Percentiles rank a stretch among this genome's conserved stretches.
Conservation (phyloP, 2,113 vertebrate genomes). For the Triplophysa rosa region DNA sequence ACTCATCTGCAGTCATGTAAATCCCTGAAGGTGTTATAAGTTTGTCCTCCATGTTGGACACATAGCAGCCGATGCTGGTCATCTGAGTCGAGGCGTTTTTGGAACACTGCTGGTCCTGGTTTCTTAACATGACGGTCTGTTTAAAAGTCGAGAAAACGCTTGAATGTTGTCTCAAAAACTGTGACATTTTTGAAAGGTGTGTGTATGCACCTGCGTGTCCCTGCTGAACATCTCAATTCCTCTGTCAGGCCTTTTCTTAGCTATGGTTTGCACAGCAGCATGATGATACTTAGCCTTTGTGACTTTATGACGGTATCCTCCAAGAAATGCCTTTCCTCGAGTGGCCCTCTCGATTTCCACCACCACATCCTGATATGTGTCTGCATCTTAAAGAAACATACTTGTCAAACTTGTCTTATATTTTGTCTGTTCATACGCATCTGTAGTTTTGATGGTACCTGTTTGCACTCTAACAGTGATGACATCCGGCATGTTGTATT, state of each 20-base stretch:
- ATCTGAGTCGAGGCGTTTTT: conserved; percentile 86
- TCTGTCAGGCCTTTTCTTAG: conserved; percentile 70
- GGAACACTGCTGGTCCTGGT: conserved; percentile 76
- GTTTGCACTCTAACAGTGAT: conserved; percentile 81
- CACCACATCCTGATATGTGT: conserved; percentile 70
- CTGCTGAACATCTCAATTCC: conserved; percentile 72
- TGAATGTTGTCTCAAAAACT: not conserved
- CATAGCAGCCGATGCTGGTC: conserved; percentile 83
- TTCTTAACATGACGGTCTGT: conserved; percentile 79
- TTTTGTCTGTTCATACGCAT: not conserved
- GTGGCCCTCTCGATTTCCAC: conserved; percentile 81
- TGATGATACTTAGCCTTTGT: conserved; percentile 87
- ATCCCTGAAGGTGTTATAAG: conserved; percentile 72
- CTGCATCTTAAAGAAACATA: conserved; percentile 60
- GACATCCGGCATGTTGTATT: conserved; percentile 75
- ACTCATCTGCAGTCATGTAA: conserved; percentile 82
- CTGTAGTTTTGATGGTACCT: conserved; percentile 62
- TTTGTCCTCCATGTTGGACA: conserved; percentile 82
- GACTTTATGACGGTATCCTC: conserved; percentile 84
- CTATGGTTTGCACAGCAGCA: conserved; percentile 83
- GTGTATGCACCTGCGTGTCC: conserved; percentile 82
- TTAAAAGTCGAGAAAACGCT: not conserved
- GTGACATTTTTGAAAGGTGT: not conserved
- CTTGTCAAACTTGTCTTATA: not conserved
- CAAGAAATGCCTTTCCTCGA: conserved; percentile 83